Evolutionary conservation across 2,113 vertebrate genomes (phyloP).

Genomic region (Nematolebias whitei): DNA sequence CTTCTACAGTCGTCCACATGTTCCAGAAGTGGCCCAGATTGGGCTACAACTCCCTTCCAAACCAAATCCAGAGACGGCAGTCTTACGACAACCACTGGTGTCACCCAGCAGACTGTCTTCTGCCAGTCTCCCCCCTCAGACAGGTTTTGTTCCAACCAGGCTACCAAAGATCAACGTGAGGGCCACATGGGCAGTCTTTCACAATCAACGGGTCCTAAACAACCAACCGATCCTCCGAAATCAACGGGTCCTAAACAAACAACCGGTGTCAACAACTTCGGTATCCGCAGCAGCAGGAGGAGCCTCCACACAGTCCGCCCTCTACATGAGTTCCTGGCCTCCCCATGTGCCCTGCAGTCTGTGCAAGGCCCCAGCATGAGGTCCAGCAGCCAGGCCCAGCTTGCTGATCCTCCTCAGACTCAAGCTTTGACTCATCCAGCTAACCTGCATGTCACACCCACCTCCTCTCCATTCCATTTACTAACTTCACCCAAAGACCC

Average conservation of each 20-base stretch:
- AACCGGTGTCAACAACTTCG: slow-evolving; percentile 2
- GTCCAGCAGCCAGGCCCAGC: slow-evolving; percentile 21
- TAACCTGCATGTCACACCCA: slow-evolving; percentile 85
- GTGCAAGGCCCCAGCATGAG: slow-evolving; percentile 84
- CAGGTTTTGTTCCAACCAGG: neutral
- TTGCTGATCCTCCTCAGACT: slow-evolving; percentile 1
- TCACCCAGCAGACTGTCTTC: slow-evolving; percentile 1
- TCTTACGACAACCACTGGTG: neutral
- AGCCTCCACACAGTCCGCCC: slow-evolving; percentile 67
- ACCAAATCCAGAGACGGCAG: slow-evolving; percentile 13
- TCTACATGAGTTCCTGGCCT: slow-evolving; percentile 67
- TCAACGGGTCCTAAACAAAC: no score
- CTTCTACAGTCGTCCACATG: neutral
- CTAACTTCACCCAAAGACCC: slow-evolving; percentile 79
- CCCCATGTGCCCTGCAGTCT: slow-evolving; percentile 66
- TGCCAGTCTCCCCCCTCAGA: neutral
- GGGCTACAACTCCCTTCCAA: neutral
- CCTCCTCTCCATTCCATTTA: slow-evolving; percentile 60
- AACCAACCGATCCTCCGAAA: no score
- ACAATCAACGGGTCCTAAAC: no score
- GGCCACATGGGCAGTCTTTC: neutral
- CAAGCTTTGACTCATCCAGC: slow-evolving; percentile 46
- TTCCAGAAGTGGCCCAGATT: slow-evolving; percentile 2
- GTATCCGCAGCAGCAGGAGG: slow-evolving; percentile 25
- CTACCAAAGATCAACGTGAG: slow-evolving; percentile 18